Evolutionary conservation across 2,888 invertebrate species (phyloP), one percentile per base, ranked within the genome.

Genomic region (Scaptodrosophila latifasciaeformis): DNA sequence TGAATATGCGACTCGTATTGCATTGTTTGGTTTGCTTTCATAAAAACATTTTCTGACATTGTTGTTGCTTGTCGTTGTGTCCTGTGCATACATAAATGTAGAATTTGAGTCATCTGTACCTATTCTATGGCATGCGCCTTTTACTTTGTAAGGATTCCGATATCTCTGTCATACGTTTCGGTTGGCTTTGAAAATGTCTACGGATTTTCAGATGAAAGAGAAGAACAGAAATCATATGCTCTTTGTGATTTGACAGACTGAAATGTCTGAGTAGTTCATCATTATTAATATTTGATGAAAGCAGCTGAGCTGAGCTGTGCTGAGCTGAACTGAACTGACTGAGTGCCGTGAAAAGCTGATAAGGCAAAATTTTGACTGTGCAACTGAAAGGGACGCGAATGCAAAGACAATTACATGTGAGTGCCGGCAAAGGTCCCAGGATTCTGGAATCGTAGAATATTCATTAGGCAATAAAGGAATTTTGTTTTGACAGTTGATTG

Each of bases 211-310:
- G 6, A 34, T 34, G 37, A 34, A 27, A 45, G 45, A 42, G 46
- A 47, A 44, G 54, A 39, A 6, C 46, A 58, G 49, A 54, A 58
- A 46, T 49, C 54, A 21, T 13, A 12, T 45, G 49, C 18, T 45
- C 31, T 44, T 40, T 43, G 21, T 52, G 51, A 34, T 48, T 27
- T 52, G 18, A 44, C 54, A 48, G 56, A 29, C 48, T n/a, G n/a
- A n/a, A 35, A 21, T 57, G 70, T 69, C 67, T 67, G 67, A 67
- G 67, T 67, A 67, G 67, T 67, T 69, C 54, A 70, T 70, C 62
- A 66, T 66, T n/a, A 62, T 62, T 69, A 69, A 67, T 67, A 62
- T 66, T 57, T 55, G 56, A 61, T 62, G 56, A 59, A 69, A 50
- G 55, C 15, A 37, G 44, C 46, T 49, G 27, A 44, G 27, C n/a